A percentile compares a stretch with the other conserved stretches of the same genome.
Evolutionary conservation across 2,113 vertebrate species (phyloP).

Genomic region (Fulmarus glacialis): DNA sequence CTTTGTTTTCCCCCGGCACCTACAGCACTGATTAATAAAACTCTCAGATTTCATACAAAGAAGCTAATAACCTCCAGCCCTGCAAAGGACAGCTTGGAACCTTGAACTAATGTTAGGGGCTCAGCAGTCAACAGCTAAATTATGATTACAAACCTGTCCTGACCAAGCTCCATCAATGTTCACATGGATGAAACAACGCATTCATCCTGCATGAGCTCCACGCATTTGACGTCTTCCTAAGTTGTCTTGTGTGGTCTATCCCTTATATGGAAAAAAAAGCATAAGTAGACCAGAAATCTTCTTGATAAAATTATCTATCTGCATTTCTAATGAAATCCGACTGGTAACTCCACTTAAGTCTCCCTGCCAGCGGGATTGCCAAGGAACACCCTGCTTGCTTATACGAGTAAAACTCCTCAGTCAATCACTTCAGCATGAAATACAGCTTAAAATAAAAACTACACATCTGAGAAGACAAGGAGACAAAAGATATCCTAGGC

Average conservation of each 20-base stretch:
- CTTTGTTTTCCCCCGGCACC: fast-evolving
- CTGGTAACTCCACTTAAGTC: not conserved
- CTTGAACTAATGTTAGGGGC: not conserved
- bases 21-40: not conserved
- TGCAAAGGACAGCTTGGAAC: not conserved
- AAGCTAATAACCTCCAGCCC: not conserved
- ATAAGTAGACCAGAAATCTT: not conserved
- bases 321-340: not conserved
- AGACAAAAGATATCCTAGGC: not conserved
- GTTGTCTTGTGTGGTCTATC: not conserved
- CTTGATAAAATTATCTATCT: not conserved
- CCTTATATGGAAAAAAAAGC: not conserved
- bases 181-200: fast-evolving
- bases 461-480: not conserved
- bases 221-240: too few species aligned
- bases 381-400: not conserved
- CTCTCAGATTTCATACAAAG: not conserved
- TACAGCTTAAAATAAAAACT: not conserved
- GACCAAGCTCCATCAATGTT: not conserved
- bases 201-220: not conserved
- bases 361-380: not conserved
- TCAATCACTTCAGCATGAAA: not conserved
- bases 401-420: not conserved
- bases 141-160: not conserved
- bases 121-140: fast-evolving